These are phyloP conservation scores for Nemurella pictetii DNA, from an alignment of 2,888 invertebrate species.

Conservation along the genomic window DNA sequence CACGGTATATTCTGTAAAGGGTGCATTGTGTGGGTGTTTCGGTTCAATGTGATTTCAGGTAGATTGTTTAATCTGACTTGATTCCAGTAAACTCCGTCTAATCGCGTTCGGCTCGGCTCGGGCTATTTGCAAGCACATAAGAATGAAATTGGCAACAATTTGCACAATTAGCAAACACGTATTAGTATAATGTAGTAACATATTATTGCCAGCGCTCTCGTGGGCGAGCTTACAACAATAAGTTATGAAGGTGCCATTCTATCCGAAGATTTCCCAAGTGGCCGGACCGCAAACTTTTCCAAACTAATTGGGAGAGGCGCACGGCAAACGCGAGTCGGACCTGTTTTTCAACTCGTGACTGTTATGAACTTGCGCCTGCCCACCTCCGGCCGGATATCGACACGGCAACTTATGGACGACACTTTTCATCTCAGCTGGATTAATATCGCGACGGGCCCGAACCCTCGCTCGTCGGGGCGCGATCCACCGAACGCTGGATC, in stretches of 20 bases:
- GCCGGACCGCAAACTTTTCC: slow-evolving; percentile 32
- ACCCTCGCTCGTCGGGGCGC: neutral
- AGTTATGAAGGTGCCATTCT: neutral
- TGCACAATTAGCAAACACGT: neutral
- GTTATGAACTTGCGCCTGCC: slow-evolving; percentile 6
- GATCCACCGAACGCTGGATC: neutral
- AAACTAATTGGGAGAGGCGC: slow-evolving; percentile 34
- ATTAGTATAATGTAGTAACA: neutral
- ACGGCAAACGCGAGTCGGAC: neutral
- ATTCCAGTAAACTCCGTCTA: neutral
- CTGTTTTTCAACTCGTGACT: neutral
- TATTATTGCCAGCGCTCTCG: neutral
- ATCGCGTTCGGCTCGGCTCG: neutral
- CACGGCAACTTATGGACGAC: slow-evolving; percentile 6
- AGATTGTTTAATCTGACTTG: neutral
- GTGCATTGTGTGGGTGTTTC: neutral
- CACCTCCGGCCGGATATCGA: neutral
- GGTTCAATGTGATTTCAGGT: neutral
- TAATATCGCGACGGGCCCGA: neutral
- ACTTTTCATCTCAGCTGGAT: slow-evolving; percentile 14
- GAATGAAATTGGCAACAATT: neutral
- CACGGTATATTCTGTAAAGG: neutral
- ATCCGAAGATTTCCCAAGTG: slow-evolving; percentile 38
- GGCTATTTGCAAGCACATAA: neutral
- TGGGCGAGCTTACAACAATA: slow-evolving; percentile 2